phyloP scores from a whole-genome alignment of 2,888 invertebrate species.

The Didymodactylos carnosus region DNA sequence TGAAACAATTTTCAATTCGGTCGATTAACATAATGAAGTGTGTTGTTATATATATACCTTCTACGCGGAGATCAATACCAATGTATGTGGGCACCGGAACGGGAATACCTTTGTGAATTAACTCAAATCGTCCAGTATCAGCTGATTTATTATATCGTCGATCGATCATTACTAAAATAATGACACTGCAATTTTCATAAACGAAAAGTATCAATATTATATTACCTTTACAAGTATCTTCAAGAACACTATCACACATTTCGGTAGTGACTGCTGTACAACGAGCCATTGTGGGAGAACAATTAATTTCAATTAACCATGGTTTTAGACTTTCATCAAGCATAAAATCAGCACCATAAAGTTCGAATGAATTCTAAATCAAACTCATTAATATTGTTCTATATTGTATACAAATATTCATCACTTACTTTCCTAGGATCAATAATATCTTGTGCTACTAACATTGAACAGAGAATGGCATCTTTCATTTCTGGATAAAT shows the following conservation, averaged over 20 bases:
- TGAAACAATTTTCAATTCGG: too few relatives aligned
- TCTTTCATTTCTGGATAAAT: slow-evolving; percentile 68
- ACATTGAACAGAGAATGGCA: slow-evolving; percentile 56
- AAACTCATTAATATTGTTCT: background rate
- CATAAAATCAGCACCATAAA: slow-evolving; percentile 80
- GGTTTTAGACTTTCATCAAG: slow-evolving; percentile 52
- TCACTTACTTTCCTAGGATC: slow-evolving; percentile 27
- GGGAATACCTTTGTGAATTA: slow-evolving; percentile 29
- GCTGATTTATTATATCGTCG: slow-evolving; percentile 28
- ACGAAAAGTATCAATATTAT: background rate
- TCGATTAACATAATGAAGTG: too few relatives aligned
- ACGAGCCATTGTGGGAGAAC: slow-evolving; percentile 59
- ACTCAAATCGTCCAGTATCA: slow-evolving; percentile 32
- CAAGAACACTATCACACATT: slow-evolving; percentile 57
- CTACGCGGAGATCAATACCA: slow-evolving; percentile 29
- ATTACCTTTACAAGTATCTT: slow-evolving; percentile 65
- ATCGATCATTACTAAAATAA: slow-evolving; percentile 31
- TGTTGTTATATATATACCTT: slow-evolving; percentile 18
- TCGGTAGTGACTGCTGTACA: slow-evolving; percentile 63
- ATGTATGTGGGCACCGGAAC: slow-evolving; percentile 33
- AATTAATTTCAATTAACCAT: slow-evolving; percentile 79
- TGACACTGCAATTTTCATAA: background rate
- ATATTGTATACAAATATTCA: background rate
- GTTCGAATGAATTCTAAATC: slow-evolving; percentile 55
- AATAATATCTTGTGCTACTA: slow-evolving; percentile 47